Percentiles rank a stretch among this genome's conserved stretches.
phyloP scores from a whole-genome alignment of 2,797 vertebrate genomes.

The Toxotes lorentzi region DNA sequence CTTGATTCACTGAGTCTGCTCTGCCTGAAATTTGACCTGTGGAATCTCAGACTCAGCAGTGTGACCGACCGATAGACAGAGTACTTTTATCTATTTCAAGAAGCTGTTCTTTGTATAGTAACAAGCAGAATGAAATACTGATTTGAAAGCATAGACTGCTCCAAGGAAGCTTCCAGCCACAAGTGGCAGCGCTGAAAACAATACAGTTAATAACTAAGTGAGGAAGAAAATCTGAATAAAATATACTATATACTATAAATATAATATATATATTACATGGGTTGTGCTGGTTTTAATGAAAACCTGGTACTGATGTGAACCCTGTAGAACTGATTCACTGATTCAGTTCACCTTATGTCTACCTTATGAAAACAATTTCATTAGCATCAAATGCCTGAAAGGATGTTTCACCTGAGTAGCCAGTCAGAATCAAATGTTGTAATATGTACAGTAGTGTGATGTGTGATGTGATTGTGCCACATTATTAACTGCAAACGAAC shows the following conservation, averaged over 20 bases:
- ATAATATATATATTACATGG: not conserved
- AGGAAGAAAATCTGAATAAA: not conserved
- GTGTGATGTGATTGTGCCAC: too few species aligned
- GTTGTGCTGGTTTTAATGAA: not conserved
- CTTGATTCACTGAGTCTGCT: not conserved
- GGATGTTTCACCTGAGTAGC: not conserved
- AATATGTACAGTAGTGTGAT: not conserved
- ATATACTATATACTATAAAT: too few species aligned
- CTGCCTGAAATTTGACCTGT: not conserved
- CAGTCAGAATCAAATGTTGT: not conserved
- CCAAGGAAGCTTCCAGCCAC: not conserved
- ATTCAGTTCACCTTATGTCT: not conserved
- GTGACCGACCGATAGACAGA: not conserved
- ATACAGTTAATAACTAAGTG: not conserved
- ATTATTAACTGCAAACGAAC: not conserved
- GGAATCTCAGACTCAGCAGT: not conserved
- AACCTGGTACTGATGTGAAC: not conserved
- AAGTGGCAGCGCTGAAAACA: not conserved
- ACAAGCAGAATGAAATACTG: not conserved
- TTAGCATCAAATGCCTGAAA: not conserved
- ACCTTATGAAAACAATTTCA: not conserved
- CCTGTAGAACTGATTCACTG: not conserved
- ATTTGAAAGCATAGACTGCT: not conserved
- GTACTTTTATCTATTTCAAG: not conserved
- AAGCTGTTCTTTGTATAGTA: not conserved